These are phyloP conservation scores for Heliconius eleuchia DNA, from an alignment of 1,140 invertebrate species.

Conservation along the genomic window DNA sequence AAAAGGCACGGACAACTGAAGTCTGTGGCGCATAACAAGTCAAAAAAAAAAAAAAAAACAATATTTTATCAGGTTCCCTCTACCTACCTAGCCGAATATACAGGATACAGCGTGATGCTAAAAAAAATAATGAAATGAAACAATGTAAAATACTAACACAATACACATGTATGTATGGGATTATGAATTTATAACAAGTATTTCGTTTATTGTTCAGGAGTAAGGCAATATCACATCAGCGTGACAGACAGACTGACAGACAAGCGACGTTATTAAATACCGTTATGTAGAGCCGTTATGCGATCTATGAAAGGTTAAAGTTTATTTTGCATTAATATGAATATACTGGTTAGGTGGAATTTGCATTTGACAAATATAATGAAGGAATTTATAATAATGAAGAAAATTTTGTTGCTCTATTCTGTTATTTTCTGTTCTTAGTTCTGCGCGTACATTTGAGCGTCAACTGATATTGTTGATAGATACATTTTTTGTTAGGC, in stretches of 20 bases:
- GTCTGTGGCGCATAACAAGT: no score
- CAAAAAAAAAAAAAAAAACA: no score
- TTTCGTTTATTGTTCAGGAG: constrained; percentile 51
- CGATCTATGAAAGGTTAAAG: constrained; percentile 33
- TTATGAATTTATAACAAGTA: constrained; percentile 33
- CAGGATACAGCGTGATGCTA: neutral
- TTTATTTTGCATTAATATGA: constrained; percentile 11
- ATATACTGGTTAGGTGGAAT: neutral
- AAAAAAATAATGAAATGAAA: neutral
- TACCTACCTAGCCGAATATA: neutral
- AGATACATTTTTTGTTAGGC: no score
- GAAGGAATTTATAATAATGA: no score
- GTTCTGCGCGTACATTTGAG: no score
- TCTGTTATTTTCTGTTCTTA: no score
- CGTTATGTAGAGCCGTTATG: constrained; percentile 26
- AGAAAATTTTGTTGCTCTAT: no score
- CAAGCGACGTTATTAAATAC: constrained; percentile 37
- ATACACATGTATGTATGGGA: neutral
- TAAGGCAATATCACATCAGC: constrained; percentile 55
- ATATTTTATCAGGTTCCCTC: neutral
- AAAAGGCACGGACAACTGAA: no score
- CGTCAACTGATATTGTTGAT: no score
- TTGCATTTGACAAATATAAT: no score
- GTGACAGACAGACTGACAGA: constrained; percentile 55
- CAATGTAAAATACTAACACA: neutral